Conservation (phyloP, 2,797 vertebrate species). For the Pygocentrus nattereri region DNA sequence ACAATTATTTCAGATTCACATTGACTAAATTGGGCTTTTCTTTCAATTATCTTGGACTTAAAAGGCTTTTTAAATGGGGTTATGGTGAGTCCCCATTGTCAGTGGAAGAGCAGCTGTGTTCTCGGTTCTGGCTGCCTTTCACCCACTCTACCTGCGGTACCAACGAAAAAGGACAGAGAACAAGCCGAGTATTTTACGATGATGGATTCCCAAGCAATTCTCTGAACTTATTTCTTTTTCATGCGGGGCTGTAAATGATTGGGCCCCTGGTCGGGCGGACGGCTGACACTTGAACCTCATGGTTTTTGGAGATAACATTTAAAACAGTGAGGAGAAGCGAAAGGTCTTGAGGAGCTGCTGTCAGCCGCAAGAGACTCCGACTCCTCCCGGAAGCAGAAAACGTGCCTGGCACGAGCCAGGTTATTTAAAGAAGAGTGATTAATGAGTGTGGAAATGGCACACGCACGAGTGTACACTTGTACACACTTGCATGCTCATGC, state of each 20-base stretch:
- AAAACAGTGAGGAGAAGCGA: conserved; percentile 49
- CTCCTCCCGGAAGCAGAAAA: conserved; percentile 68
- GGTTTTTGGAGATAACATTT: conserved; percentile 72
- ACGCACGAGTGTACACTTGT: neutral
- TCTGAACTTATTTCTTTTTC: neutral
- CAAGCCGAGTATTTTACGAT: neutral
- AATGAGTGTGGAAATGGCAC: conserved; percentile 78
- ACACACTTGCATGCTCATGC: conserved; percentile 36
- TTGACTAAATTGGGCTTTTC: no score
- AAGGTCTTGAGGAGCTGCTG: conserved; percentile 67
- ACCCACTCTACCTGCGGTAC: conserved; percentile 5
- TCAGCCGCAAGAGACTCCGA: conserved; percentile 73
- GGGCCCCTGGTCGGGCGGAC: neutral
- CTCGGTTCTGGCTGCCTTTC: neutral
- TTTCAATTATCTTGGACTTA: no score
- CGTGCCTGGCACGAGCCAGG: conserved; percentile 77
- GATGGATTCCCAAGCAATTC: conserved; percentile 6
- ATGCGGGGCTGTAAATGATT: neutral
- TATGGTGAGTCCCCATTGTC: neutral
- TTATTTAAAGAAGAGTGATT: conserved; percentile 86
- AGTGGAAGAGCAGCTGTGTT: neutral
- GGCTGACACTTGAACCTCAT: conserved; percentile 71
- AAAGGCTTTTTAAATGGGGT: no score
- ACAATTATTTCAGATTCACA: no score
- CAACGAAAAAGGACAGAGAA: neutral